Percentiles rank a stretch among this genome's conserved stretches.
Evolutionary conservation across 2,797 vertebrate genomes (phyloP).

Genomic region (Simalia tracyae): DNA sequence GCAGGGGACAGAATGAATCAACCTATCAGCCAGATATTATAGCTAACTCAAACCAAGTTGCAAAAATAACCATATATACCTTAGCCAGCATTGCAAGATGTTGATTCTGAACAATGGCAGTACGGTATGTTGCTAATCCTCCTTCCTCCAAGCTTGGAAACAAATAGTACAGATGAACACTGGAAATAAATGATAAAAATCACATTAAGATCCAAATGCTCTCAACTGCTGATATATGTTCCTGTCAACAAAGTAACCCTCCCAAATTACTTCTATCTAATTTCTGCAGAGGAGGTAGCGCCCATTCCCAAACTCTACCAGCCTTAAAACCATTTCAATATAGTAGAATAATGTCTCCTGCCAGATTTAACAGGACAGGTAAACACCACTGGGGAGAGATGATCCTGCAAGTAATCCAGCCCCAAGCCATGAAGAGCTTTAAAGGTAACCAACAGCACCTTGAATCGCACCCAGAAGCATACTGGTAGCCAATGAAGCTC

Average conservation of each 20-base stretch:
- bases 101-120: constrained; percentile 98
- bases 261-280: not conserved
- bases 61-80: constrained; percentile 71
- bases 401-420: not conserved
- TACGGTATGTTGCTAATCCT: constrained; percentile 94
- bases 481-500: too few species aligned
- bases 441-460: not conserved
- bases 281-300: not conserved
- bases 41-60: fast-evolving
- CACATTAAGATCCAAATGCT: not conserved
- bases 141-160: constrained; percentile 95
- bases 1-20: not conserved
- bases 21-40: fast-evolving
- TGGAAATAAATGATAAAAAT: constrained; percentile 63
- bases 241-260: fast-evolving
- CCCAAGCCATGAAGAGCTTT: not conserved
- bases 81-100: constrained; percentile 98
- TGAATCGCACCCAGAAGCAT: not conserved
- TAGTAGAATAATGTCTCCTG: not conserved
- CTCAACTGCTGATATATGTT: not conserved
- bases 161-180: constrained; percentile 95
- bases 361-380: not conserved
- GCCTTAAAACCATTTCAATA: not conserved
- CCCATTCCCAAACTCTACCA: not conserved
- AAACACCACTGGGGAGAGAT: not conserved